Conservation (phyloP, 2,888 invertebrate species). For the Lamproptera curius region DNA sequence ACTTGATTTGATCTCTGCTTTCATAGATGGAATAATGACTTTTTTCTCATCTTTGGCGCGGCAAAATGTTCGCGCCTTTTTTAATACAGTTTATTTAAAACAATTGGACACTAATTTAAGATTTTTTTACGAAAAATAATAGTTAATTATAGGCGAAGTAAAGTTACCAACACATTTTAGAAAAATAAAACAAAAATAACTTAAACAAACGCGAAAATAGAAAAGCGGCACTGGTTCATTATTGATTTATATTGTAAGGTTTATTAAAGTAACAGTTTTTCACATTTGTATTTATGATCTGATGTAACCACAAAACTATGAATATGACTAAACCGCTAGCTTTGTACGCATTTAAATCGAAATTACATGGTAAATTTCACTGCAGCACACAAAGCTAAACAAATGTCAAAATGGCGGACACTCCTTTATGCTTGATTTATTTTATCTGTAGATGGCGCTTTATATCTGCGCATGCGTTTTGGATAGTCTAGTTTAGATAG, state of each 20-base stretch:
- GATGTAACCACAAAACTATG: slow-evolving; percentile 34
- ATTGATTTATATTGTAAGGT: slow-evolving; percentile 64
- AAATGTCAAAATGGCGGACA: slow-evolving; percentile 78
- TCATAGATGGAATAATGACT: slow-evolving; percentile 37
- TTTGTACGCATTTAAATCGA: slow-evolving; percentile 38
- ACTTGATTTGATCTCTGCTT: slow-evolving; percentile 38
- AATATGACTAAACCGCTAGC: slow-evolving; percentile 38
- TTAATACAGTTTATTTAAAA: slow-evolving; percentile 42
- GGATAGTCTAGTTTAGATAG: slow-evolving; percentile 40
- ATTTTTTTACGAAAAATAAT: slow-evolving; percentile 21
- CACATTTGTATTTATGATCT: slow-evolving; percentile 32
- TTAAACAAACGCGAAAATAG: slow-evolving; percentile 51
- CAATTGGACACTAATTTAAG: slow-evolving; percentile 26
- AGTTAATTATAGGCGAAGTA: slow-evolving; percentile 3
- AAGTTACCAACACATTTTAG: slow-evolving; percentile 6
- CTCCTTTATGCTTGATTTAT: slow-evolving; percentile 39
- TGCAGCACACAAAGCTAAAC: slow-evolving; percentile 74
- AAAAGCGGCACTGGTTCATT: slow-evolving; percentile 67
- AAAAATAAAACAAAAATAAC: slow-evolving; percentile 34
- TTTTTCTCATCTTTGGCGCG: slow-evolving; percentile 40
- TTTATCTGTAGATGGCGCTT: slow-evolving; percentile 59
- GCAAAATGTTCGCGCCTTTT: slow-evolving; percentile 68
- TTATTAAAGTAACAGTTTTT: slow-evolving; percentile 41
- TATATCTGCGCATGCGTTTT: slow-evolving; percentile 61
- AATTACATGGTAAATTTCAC: slow-evolving; percentile 57